These are phyloP conservation scores for Molanna angustata DNA, from an alignment of 2,888 invertebrate species.

Conservation along the genomic window DNA sequence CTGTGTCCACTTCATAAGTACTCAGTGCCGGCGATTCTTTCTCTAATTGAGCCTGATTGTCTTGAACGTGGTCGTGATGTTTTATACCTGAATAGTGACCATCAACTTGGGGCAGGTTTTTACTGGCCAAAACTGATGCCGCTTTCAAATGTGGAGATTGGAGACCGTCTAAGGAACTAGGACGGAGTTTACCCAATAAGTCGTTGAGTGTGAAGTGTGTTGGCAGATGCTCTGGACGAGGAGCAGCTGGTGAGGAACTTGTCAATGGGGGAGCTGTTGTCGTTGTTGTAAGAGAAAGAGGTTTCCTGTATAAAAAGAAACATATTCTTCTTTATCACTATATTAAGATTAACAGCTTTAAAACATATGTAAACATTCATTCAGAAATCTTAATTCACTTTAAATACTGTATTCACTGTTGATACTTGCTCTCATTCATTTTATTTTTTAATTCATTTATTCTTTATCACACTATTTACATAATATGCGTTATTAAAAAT, in stretches of 20 bases:
- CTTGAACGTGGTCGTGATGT: constrained; percentile 36
- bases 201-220: constrained; percentile 56
- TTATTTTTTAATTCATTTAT: too few relatives aligned
- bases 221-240: constrained; percentile 54
- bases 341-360: constrained; percentile 21
- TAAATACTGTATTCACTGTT: too few relatives aligned
- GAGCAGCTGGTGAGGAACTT: constrained; percentile 56
- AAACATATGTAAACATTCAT: background rate
- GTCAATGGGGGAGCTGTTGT: constrained; percentile 56
- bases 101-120: constrained; percentile 58
- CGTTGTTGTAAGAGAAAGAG: constrained; percentile 56
- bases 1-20: constrained; percentile 38
- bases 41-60: constrained; percentile 30
- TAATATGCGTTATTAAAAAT: too few relatives aligned
- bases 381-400: too few relatives aligned
- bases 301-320: constrained; percentile 45
- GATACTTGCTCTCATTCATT: too few relatives aligned
- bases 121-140: constrained; percentile 46
- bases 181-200: constrained; percentile 55
- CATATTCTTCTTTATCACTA: background rate
- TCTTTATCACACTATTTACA: too few relatives aligned
- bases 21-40: constrained; percentile 28
- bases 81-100: constrained; percentile 58
- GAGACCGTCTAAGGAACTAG: constrained; percentile 51
- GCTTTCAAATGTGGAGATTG: constrained; percentile 50